These are phyloP conservation scores for Pseudorhombus dupliciocellatus DNA, from an alignment of 2,113 vertebrate species.

Conservation along the genomic window DNA sequence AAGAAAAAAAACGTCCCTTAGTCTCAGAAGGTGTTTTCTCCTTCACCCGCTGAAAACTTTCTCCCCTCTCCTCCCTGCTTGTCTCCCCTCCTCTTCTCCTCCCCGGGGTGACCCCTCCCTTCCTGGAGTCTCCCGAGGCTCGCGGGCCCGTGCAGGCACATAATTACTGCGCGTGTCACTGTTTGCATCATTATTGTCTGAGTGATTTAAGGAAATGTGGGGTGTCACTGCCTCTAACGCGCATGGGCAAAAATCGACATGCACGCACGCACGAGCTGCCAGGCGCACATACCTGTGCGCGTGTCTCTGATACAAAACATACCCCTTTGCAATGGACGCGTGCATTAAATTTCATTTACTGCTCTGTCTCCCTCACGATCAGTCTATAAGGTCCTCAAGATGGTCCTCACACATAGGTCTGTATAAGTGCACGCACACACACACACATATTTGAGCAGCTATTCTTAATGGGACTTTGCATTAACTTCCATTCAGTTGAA, in stretches of 20 bases:
- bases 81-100: conserved; percentile 14
- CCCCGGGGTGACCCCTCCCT: conserved; percentile 53
- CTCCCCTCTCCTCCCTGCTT: conserved; percentile 35
- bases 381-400: too few species aligned
- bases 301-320: not conserved
- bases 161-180: conserved; percentile 40
- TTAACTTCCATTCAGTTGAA: too few species aligned
- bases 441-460: too few species aligned
- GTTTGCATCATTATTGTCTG: conserved; percentile 23
- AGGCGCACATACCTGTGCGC: not conserved
- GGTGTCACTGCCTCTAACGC: not conserved
- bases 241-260: not conserved
- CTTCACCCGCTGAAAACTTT: conserved; percentile 46
- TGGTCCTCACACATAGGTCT: too few species aligned
- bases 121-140: conserved; percentile 18
- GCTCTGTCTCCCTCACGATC: not conserved
- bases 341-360: conserved; percentile 1
- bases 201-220: conserved; percentile 44
- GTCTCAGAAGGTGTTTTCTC: conserved; percentile 32
- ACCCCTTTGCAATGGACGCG: conserved; percentile 7
- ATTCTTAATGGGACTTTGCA: too few species aligned
- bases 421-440: too few species aligned
- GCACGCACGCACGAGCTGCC: not conserved
- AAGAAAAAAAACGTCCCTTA: not conserved
- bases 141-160: conserved; percentile 20